These are phyloP conservation scores for Hippocampus abdominalis DNA, from an alignment of 2,113 vertebrate genomes.

Conservation along the genomic window DNA sequence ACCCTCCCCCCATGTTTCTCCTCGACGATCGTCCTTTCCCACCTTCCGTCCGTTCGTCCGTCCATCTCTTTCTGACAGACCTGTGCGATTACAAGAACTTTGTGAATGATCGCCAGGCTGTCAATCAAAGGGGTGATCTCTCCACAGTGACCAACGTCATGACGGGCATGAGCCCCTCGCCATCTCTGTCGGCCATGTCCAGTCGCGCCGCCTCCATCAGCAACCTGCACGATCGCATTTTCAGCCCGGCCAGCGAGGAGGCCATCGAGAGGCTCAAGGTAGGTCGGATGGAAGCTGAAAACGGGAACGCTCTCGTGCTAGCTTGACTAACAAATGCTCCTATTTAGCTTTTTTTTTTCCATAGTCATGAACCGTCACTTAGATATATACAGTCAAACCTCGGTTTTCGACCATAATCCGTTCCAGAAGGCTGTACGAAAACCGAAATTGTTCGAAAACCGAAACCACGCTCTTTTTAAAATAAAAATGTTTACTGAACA, in stretches of 20 bases:
- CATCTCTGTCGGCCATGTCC: constrained; percentile 87
- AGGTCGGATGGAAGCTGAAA: constrained; percentile 11
- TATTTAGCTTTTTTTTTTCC: no score
- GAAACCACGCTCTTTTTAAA: no score
- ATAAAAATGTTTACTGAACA: no score
- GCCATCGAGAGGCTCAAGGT: constrained; percentile 96
- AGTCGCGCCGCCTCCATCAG: constrained; percentile 86
- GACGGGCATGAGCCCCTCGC: constrained; percentile 93
- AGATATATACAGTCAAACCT: no score
- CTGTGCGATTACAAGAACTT: constrained; percentile 84
- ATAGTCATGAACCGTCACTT: no score
- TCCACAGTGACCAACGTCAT: constrained; percentile 96
- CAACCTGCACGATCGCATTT: constrained; percentile 94
- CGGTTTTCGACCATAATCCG: no score
- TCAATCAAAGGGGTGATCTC: constrained; percentile 89
- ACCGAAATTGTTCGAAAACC: no score
- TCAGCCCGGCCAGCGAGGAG: constrained; percentile 91
- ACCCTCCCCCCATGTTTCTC: constrained; percentile 9
- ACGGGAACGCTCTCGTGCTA: neutral
- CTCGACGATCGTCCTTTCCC: constrained; percentile 1
- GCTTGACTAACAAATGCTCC: no score
- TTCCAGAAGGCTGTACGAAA: no score
- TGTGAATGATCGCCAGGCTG: constrained; percentile 75
- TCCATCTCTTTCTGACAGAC: constrained; percentile 77
- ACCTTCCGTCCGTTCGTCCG: constrained; percentile 43